Base-by-base conservation (phyloP, 2,888 invertebrate species). In the Bursaphelenchus okinawaensis region DNA sequence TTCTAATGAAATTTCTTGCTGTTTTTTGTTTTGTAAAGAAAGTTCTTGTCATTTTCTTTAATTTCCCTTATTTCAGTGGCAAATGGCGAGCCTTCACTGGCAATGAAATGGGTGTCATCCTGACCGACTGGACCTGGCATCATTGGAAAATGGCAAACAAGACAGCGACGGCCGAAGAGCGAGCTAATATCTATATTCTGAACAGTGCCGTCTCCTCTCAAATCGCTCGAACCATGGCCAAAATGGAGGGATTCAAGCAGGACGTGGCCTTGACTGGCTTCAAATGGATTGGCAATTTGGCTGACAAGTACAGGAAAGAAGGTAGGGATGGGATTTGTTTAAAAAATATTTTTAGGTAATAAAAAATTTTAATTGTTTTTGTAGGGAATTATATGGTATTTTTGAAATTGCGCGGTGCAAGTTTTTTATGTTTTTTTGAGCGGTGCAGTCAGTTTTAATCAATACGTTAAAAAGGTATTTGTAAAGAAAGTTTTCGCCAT, bases 271-370 rank as follows among this genome's bases (percentile, higher is more conserved):
- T 98, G 61, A 99, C 98, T 0, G 98, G 98, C 0, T 99, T 99
- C 83, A 99, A 99, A 82, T 99, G 95, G 95, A 94, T 99, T 91
- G 96, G 92, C 6, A 96, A 95, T 84, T 88, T 88, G 78, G 87
- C 90, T 0, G 85, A 89, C 28, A 88, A 92, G 7, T 84, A 93
- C 62, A 84, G 89, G 31, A 85, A 87, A 65, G 84, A 89, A 63
- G 90, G 89, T 27, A 90, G 91, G 77, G 84, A 73, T 9, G 68
- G 67, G 22, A 20, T 20, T 20, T 60, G 22, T 16, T 63, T 23
- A n/a, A 16, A 61, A 63, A n/a, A n/a, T n/a, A n/a, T n/a, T n/a
- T n/a, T n/a, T n/a, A n/a, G n/a, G 6, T 6, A 40, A 4, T 3
- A 40, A 3, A 4, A 40, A 40, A n/a, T n/a, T n/a, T n/a, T n/a